A percentile compares a stretch with the other conserved stretches of the same genome.
phyloP scores from a whole-genome alignment of 2,797 vertebrate species.

The Setipinna tenuifilis region DNA sequence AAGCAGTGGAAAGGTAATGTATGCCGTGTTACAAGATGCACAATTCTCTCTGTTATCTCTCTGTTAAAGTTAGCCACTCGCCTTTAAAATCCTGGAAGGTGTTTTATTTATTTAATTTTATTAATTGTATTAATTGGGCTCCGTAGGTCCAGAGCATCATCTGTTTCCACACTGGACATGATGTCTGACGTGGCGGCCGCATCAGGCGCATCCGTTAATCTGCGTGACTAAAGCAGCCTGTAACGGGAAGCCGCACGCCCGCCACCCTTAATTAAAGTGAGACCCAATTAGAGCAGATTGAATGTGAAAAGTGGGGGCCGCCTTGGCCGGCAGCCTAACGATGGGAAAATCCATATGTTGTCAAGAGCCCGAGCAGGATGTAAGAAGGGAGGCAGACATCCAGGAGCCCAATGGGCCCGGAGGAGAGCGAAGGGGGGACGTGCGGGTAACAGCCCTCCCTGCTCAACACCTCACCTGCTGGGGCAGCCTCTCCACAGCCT shows the following conservation, averaged over 20 bases:
- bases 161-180: background rate
- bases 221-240: constrained; percentile 51
- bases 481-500: background rate
- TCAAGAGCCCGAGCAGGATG: constrained; percentile 46
- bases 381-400: background rate
- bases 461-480: constrained; percentile 14
- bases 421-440: background rate
- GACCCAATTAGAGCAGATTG: constrained; percentile 70
- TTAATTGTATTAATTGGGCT: background rate
- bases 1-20: no score
- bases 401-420: background rate
- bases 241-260: constrained; percentile 60
- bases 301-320: constrained; percentile 67
- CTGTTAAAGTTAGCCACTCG: no score
- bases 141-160: background rate
- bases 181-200: background rate
- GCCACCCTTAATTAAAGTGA: constrained; percentile 68
- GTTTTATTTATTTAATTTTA: no score
- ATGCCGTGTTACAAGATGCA: no score
- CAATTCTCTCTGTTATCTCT: no score
- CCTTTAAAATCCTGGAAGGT: constrained; percentile 3
- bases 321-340: constrained; percentile 72
- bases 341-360: constrained; percentile 78
- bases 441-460: background rate
- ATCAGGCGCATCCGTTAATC: constrained; percentile 41